A percentile compares a stretch with the other conserved stretches of the same genome.
These are phyloP conservation scores for Pangasius macronema DNA, from an alignment of 2,797 vertebrate genomes.

Conservation along the genomic window DNA sequence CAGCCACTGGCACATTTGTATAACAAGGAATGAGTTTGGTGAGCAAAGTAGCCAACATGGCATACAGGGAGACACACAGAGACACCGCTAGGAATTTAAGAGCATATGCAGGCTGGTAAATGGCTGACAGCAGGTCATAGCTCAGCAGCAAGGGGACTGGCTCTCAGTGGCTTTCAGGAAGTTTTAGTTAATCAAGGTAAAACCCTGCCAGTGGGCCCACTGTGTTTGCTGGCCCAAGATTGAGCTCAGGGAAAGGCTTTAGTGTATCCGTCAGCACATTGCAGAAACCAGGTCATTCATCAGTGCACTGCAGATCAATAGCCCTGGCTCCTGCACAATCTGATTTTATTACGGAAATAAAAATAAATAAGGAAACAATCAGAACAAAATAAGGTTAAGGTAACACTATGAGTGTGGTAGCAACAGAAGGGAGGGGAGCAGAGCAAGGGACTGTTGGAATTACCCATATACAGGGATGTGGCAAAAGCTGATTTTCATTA, in stretches of 20 bases:
- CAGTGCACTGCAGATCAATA: constrained; percentile 60
- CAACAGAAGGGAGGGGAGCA: neutral
- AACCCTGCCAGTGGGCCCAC: constrained; percentile 64
- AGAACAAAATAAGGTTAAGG: constrained; percentile 47
- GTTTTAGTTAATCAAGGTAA: constrained; percentile 72
- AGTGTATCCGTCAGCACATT: constrained; percentile 63
- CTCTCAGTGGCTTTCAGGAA: constrained; percentile 51
- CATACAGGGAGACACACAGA: neutral
- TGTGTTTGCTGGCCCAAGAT: constrained; percentile 60
- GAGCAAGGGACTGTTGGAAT: neutral
- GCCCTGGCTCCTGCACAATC: constrained; percentile 50
- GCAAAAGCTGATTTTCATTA: constrained; percentile 30
- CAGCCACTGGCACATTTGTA: constrained; percentile 22
- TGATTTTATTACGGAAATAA: constrained; percentile 62
- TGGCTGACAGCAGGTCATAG: constrained; percentile 37
- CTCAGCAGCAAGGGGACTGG: constrained; percentile 37
- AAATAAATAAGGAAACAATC: constrained; percentile 61
- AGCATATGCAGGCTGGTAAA: constrained; percentile 46
- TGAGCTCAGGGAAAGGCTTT: constrained; percentile 61
- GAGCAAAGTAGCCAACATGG: neutral
- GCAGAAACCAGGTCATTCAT: constrained; percentile 61
- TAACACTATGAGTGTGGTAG: constrained; percentile 23
- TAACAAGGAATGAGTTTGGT: constrained; percentile 14
- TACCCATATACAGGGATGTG: neutral
- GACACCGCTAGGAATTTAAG: constrained; percentile 32